Conservation (phyloP, 2,113 vertebrate species). For the Micronisus gabar region DNA sequence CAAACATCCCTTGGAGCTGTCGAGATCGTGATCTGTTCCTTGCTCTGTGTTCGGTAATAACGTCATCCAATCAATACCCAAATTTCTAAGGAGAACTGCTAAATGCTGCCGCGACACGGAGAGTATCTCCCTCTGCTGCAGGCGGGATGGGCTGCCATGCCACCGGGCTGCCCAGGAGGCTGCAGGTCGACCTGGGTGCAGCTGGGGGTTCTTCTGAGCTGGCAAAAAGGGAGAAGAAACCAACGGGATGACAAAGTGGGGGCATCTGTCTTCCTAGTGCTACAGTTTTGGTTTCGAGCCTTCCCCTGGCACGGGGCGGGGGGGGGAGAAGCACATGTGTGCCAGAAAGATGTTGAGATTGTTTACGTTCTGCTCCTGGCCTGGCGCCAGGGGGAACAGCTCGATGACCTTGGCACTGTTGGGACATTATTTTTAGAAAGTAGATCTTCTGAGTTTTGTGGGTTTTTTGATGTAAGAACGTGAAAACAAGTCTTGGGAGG, state of each 20-base stretch:
- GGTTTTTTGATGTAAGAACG: background rate
- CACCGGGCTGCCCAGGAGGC: background rate
- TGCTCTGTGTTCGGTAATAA: background rate
- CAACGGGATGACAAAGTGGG: background rate
- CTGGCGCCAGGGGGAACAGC: background rate
- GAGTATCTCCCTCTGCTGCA: background rate
- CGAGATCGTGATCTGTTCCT: background rate
- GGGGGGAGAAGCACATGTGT: background rate
- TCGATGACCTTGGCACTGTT: background rate
- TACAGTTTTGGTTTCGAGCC: background rate
- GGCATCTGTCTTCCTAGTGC: background rate
- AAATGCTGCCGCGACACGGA: background rate
- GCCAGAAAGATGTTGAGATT: background rate
- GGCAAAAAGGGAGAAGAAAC: background rate
- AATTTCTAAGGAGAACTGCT: background rate
- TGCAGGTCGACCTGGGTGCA: background rate
- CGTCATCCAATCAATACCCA: background rate
- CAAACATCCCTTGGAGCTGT: background rate
- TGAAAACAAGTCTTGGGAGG: background rate
- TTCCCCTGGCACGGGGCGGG: background rate
- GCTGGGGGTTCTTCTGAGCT: background rate
- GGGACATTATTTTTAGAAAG: conserved; percentile 36
- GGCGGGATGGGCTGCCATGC: background rate
- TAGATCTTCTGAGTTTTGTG: conserved; percentile 26
- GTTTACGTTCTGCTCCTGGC: conserved; percentile 25